Percentiles rank a stretch among this genome's conserved stretches.
Evolutionary conservation across 2,888 invertebrate species (phyloP).

Genomic region (Plagodis pulveraria): DNA sequence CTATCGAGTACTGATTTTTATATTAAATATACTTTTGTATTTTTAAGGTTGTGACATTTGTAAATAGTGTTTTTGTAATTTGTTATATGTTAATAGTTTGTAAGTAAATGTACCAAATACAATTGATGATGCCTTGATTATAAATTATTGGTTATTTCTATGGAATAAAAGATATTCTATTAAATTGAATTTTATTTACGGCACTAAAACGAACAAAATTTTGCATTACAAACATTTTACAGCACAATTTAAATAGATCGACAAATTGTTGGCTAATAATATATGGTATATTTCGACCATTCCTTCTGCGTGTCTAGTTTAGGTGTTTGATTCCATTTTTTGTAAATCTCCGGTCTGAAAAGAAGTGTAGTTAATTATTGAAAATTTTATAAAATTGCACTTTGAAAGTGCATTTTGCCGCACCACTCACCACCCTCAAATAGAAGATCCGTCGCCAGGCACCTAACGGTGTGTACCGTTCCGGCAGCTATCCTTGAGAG

Average conservation of each 20-base stretch:
- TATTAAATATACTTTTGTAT: slow-evolving; percentile 6
- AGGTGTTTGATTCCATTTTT: slow-evolving; percentile 45
- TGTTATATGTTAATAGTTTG: slow-evolving; percentile 24
- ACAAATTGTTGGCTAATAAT: background rate
- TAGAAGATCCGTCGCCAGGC: too few relatives aligned
- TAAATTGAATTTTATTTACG: slow-evolving; percentile 22
- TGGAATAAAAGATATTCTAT: slow-evolving; percentile 18
- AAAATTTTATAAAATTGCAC: too few relatives aligned
- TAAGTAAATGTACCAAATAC: slow-evolving; percentile 17
- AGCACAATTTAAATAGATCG: too few relatives aligned
- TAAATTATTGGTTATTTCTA: slow-evolving; percentile 11
- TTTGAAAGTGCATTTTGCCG: too few relatives aligned
- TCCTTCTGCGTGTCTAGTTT: slow-evolving; percentile 34
- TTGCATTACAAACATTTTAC: background rate
- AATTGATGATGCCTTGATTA: slow-evolving; percentile 9
- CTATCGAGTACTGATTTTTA: slow-evolving; percentile 92
- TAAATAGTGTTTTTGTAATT: slow-evolving; percentile 19
- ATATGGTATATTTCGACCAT: slow-evolving; percentile 36
- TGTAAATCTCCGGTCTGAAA: slow-evolving; percentile 48
- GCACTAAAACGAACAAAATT: background rate
- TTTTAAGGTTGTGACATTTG: slow-evolving; percentile 19
- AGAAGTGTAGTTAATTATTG: background rate
- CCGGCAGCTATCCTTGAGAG: too few relatives aligned
- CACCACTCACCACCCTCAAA: too few relatives aligned
- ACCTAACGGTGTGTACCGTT: too few relatives aligned